Evolutionary conservation across 92 coral and sea anemone species (phyloP), one percentile per base, ranked within the genome.

Genomic region (Diadumene lineata): DNA sequence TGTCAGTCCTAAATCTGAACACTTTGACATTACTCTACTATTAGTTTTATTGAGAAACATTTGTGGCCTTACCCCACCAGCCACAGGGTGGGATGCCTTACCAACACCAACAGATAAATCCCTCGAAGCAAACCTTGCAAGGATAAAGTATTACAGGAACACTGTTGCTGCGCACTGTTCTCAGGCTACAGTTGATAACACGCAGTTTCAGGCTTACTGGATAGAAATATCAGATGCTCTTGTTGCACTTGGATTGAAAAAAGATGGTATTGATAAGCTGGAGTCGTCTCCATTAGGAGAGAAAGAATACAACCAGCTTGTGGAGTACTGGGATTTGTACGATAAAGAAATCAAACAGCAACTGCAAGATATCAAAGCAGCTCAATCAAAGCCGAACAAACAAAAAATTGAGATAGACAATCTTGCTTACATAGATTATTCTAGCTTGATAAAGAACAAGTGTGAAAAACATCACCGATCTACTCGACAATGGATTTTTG

Each of bases 401-500:
- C n/a, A n/a, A n/a, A 46, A 87, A 75, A 56, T 79, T 83, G 34
- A 82, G 92, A 11, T 25, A n/a, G 22, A 11, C 43, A 33, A 48
- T 26, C 11, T 66, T 44, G 0, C 78, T 76, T 6, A 57, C 58
- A 1, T 53, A 68, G 50, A 26, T 43, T 0, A 44, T n/a, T 34
- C 26, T 79, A 68, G 22, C 25, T 29, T 21, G 22, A 51, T 31
- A 34, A 23, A 11, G 69, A 56, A n/a, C 50, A 46, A 28, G 50
- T 22, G 21, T n/a, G 38, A 24, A 50, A 26, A 50, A 6, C 70
- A 23, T 31, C 70, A 70, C 38, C 77, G 31, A 15, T 27, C 21
- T 64, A 69, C 83, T 43, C 83, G 83, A 15, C 75, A 60, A 64
- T 79, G 77, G 83, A 50, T 79, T 31, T 60, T 79, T 17, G 65